Conservation (phyloP, 2,888 invertebrate genomes). For the Xanthostigma xanthostigma region DNA sequence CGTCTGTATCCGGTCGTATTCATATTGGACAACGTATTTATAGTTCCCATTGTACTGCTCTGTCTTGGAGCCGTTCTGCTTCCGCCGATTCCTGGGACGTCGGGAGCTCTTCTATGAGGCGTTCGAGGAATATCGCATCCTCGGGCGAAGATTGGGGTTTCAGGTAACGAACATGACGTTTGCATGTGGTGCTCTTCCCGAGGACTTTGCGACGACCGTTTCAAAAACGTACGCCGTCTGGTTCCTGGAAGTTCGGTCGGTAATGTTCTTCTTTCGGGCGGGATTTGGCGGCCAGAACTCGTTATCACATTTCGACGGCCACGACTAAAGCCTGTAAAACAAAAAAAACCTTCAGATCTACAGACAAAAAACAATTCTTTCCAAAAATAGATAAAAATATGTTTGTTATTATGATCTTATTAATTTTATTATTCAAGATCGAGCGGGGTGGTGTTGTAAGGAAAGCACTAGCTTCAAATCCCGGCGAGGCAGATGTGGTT, state of each 20-base stretch:
- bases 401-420: too few relatives aligned
- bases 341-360: not conserved
- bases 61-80: conserved; percentile 45
- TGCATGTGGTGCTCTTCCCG: conserved; percentile 49
- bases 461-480: too few relatives aligned
- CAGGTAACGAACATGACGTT: conserved; percentile 76
- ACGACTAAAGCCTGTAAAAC: conserved; percentile 12
- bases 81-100: conserved; percentile 32
- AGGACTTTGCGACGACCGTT: conserved; percentile 35
- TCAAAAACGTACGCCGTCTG: conserved; percentile 21
- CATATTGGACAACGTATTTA: conserved; percentile 36
- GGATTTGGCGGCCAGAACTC: conserved; percentile 38
- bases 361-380: not conserved
- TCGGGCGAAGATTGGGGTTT: conserved; percentile 74
- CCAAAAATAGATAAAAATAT: too few relatives aligned
- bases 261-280: conserved; percentile 55
- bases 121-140: conserved; percentile 75
- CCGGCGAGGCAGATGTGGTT: too few relatives aligned
- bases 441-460: too few relatives aligned
- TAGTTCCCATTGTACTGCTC: conserved; percentile 42
- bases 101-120: conserved; percentile 53
- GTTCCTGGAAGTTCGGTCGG: conserved; percentile 49
- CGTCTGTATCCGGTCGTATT: conserved; percentile 20
- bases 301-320: conserved; percentile 25
- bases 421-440: too few relatives aligned